Percentiles rank a stretch among this genome's conserved stretches.
These are phyloP conservation scores for Nematolebias whitei DNA, from an alignment of 2,113 vertebrate species.

Conservation along the genomic window DNA sequence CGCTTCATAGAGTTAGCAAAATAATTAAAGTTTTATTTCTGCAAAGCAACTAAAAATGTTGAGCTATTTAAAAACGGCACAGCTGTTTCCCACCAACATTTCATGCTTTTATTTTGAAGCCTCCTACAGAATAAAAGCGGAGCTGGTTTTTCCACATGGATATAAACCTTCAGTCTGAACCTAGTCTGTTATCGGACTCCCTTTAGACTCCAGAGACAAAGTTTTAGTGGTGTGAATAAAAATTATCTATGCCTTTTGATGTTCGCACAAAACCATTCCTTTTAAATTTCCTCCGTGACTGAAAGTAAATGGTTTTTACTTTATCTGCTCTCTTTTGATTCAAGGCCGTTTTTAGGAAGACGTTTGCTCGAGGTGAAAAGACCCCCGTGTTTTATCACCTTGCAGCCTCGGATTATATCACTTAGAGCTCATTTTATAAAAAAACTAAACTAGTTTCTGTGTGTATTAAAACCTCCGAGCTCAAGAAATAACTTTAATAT, in stretches of 20 bases:
- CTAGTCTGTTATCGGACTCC: not conserved
- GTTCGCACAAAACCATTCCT: constrained; percentile 39
- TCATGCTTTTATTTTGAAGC: no score
- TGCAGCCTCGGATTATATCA: constrained; percentile 11
- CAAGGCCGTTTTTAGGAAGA: constrained; percentile 22
- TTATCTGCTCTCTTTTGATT: constrained; percentile 43
- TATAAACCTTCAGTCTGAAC: not conserved
- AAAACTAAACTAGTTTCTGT: constrained; percentile 20
- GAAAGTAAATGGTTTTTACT: constrained; percentile 19
- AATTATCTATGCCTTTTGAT: constrained; percentile 11
- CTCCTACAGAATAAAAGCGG: no score
- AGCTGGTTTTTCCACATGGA: no score
- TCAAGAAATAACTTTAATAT: constrained; percentile 33
- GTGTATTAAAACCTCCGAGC: constrained; percentile 28
- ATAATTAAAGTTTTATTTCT: no score
- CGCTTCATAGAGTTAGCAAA: no score
- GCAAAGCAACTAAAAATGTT: no score
- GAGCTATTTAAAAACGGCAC: no score
- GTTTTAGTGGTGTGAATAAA: constrained; percentile 3
- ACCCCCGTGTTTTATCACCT: not conserved
- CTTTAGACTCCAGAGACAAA: not conserved
- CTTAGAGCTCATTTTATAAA: constrained; percentile 5
- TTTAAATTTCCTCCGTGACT: constrained; percentile 39
- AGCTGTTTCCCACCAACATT: no score
- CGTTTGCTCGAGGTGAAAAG: not conserved